Evolutionary conservation across 2,888 invertebrate genomes (phyloP).

Genomic region (Drosophila anomelani): DNA sequence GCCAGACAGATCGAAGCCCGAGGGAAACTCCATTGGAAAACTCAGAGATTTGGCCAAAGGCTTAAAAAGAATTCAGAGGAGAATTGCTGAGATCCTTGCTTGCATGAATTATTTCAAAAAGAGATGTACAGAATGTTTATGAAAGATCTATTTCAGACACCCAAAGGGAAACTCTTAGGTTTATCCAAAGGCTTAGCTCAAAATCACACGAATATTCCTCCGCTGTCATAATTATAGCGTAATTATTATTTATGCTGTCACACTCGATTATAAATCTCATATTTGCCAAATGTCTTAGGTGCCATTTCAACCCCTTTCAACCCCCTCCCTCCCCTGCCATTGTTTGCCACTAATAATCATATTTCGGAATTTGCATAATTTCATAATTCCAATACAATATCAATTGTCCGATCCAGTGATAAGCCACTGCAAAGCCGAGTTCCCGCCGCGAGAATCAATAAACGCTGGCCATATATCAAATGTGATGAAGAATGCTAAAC

Average conservation of each 20-base stretch:
- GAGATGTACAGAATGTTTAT: background rate
- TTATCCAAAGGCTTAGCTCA: conserved; percentile 27
- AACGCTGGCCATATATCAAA: conserved; percentile 67
- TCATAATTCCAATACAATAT: conserved; percentile 70
- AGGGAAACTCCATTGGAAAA: conserved; percentile 68
- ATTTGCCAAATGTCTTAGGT: conserved; percentile 68
- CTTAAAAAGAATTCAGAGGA: conserved; percentile 26
- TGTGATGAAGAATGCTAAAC: conserved; percentile 23
- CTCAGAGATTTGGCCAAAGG: conserved; percentile 28
- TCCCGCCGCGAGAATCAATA: conserved; percentile 40
- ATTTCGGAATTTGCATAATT: conserved; percentile 73
- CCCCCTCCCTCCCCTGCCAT: background rate
- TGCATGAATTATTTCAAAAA: conserved; percentile 67
- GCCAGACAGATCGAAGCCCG: conserved; percentile 25
- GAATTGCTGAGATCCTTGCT: conserved; percentile 43
- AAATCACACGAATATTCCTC: conserved; percentile 18
- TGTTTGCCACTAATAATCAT: conserved; percentile 48
- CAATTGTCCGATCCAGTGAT: conserved; percentile 51
- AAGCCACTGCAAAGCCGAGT: conserved; percentile 27
- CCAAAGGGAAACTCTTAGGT: conserved; percentile 45
- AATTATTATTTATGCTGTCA: conserved; percentile 82
- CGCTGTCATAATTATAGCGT: conserved; percentile 74
- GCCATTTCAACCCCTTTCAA: conserved; percentile 50
- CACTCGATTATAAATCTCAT: conserved; percentile 61
- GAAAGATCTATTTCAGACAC: conserved; percentile 39